Conservation (phyloP, 2,113 vertebrate genomes). For the Callipepla californica region DNA sequence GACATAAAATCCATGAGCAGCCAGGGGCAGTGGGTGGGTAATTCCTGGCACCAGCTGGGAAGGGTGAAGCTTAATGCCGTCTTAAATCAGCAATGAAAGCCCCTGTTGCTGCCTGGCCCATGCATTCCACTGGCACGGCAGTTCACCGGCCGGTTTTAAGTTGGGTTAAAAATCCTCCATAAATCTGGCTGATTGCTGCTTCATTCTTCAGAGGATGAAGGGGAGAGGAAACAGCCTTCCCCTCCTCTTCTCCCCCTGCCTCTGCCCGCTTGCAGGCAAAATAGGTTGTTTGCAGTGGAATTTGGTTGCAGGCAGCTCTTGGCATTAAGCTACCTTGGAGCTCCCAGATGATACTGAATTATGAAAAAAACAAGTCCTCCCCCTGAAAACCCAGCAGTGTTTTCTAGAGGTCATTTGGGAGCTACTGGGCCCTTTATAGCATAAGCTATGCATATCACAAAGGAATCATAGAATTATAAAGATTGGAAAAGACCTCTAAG, state of each 20-base stretch:
- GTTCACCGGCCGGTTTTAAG: background rate
- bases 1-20: background rate
- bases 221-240: conserved; percentile 41
- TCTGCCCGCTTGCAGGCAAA: accelerated
- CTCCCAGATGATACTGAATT: background rate
- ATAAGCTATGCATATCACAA: background rate
- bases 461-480: background rate
- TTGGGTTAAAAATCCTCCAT: conserved; percentile 31
- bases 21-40: accelerated
- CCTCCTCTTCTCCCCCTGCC: background rate
- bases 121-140: conserved; percentile 65
- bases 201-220: conserved; percentile 77
- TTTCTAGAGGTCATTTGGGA: background rate
- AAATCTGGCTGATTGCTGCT: conserved; percentile 57
- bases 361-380: background rate
- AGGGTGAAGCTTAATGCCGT: conserved; percentile 42
- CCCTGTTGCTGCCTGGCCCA: conserved; percentile 21
- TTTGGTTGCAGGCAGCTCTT: background rate
- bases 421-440: background rate
- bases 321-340: background rate
- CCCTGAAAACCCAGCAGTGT: too few relatives aligned
- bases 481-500: too few relatives aligned
- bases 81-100: conserved; percentile 38
- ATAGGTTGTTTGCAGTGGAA: background rate
- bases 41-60: conserved; percentile 34